Evolutionary conservation across 1,140 invertebrate genomes (phyloP), one percentile per base, ranked within the genome.

Genomic region (Vanessa atalanta): DNA sequence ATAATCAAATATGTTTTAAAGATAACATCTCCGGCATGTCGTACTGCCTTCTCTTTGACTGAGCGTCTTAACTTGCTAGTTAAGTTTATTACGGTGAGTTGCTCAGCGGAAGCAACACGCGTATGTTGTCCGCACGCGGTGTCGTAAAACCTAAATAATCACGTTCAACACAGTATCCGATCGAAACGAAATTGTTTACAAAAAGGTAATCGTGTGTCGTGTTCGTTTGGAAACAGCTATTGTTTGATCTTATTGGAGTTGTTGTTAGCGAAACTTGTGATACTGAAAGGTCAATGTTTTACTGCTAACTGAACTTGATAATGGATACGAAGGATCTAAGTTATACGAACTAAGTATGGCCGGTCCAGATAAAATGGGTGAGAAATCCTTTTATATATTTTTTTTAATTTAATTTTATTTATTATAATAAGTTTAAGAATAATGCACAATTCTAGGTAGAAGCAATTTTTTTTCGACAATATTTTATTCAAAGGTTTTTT

Each of bases 51-150:
- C 57, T 60, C 57, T 60, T 61, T 37, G 57, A 37, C 57, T 26
- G 26, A 60, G 48, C 66, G 66, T 55, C 31, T 67, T 50, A 67
- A 67, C 57, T 61, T 57, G 55, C 20, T 23, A 57, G 55, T 57
- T 57, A 23, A 68, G 51, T 15, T 70, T 74, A 72, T 43, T 73
- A 53, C 67, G 63, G 51, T 71, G 26, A 60, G 69, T 43, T 31
- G 57, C 51, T 63, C 60, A 31, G 69, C 13, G 60, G 60, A 47
- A 48, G 74, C 37, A 64, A 47, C 74, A 76, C 74, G 74, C 65
- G 74, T 72, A 9, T 67, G 13, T 64, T n/a, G 74, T 47, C 55
- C n/a, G 15, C 14, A 43, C 37, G 37, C 48, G 47, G 64, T 47
- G 43, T 48, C 16, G 13, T 47, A 26, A 7, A 20, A 26, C 31